phyloP scores from a whole-genome alignment of 2,888 invertebrate species.

The Galeopsomyia nigrocyanea region DNA sequence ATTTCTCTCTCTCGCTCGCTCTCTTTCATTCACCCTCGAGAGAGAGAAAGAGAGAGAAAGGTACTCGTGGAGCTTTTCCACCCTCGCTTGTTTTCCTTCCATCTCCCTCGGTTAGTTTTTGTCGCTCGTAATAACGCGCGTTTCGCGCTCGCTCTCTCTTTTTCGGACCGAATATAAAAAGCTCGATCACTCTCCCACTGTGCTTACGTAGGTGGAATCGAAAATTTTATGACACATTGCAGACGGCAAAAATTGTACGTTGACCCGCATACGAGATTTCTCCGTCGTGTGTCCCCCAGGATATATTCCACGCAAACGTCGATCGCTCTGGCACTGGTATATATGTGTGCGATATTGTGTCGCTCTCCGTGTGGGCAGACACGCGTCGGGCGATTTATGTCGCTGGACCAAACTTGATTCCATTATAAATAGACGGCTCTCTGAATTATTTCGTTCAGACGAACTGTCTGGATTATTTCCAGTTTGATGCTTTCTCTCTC shows the following conservation, averaged over 20 bases:
- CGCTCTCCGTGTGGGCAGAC: too few relatives aligned
- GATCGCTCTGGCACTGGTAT: too few relatives aligned
- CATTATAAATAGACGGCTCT: too few relatives aligned
- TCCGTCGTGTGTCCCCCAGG: not conserved
- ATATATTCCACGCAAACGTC: too few relatives aligned
- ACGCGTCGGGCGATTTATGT: too few relatives aligned
- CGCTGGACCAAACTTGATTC: too few relatives aligned
- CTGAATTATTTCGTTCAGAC: too few relatives aligned
- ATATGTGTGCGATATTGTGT: too few relatives aligned
- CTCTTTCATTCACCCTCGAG: conserved; percentile 9
- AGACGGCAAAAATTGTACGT: not conserved
- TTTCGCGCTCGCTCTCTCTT: not conserved
- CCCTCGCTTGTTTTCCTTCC: conserved; percentile 41
- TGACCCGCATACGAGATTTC: not conserved
- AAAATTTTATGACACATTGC: conserved; percentile 38
- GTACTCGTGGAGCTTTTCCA: conserved; percentile 25
- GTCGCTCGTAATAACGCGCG: conserved; percentile 11
- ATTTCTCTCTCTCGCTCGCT: conserved; percentile 25
- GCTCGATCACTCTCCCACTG: conserved; percentile 6
- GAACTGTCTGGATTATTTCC: too few relatives aligned
- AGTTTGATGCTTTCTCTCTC: too few relatives aligned
- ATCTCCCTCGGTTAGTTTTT: conserved; percentile 36
- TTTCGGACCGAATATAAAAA: not conserved
- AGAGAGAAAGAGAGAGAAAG: conserved; percentile 9
- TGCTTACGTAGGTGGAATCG: conserved; percentile 29